Percentiles rank a stretch among this genome's conserved stretches.
phyloP scores from a whole-genome alignment of 2,888 invertebrate species.

The Ornithoptera alexandrae region DNA sequence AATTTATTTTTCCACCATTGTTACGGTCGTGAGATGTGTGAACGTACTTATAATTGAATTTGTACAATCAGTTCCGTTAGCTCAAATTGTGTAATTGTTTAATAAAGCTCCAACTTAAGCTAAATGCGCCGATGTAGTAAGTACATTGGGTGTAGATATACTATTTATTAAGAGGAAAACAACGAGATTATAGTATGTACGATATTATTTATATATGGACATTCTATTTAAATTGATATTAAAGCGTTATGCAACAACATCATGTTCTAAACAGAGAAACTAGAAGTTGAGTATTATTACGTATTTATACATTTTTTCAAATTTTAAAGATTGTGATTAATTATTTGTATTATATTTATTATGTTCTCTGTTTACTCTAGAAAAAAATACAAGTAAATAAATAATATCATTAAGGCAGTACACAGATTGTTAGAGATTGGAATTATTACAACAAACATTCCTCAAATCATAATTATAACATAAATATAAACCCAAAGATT shows the following conservation, averaged over 20 bases:
- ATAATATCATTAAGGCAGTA: not conserved
- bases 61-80: slow-evolving; percentile 34
- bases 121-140: not conserved
- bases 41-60: slow-evolving; percentile 39
- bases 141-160: not conserved
- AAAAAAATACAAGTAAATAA: too few relatives aligned
- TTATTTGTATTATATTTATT: too few relatives aligned
- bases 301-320: not conserved
- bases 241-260: not conserved
- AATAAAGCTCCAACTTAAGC: slow-evolving; percentile 27
- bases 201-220: not conserved
- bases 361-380: too few relatives aligned
- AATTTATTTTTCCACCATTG: slow-evolving; percentile 37
- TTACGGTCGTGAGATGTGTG: slow-evolving; percentile 38
- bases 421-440: not conserved
- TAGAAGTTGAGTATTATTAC: not conserved
- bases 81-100: slow-evolving; percentile 33
- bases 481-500: not conserved
- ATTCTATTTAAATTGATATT: not conserved
- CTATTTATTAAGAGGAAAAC: not conserved
- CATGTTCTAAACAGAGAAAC: not conserved
- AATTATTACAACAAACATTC: not conserved
- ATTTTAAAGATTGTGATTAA: not conserved
- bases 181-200: not conserved
- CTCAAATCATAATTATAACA: not conserved